Evolutionary conservation across 23 tunicate genomes (phyloP).

Genomic region (Styela clava): DNA sequence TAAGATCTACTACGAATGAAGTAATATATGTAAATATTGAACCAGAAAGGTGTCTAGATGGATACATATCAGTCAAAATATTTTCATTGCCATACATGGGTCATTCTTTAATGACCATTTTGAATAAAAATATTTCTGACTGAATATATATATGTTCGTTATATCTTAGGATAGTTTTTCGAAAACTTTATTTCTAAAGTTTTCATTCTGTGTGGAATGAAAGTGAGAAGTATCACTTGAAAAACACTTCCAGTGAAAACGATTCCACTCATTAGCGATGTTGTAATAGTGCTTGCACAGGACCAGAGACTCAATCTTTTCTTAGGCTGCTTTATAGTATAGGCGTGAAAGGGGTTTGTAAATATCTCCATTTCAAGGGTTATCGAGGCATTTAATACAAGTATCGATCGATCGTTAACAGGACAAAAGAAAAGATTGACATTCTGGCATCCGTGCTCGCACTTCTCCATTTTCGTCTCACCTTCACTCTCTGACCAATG

Average conservation of each 20-base stretch:
- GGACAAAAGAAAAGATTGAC: background rate
- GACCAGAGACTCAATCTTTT: constrained; percentile 12
- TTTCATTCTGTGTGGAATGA: background rate
- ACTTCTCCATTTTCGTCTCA: constrained; percentile 4
- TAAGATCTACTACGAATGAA: too few species aligned
- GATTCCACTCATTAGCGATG: background rate
- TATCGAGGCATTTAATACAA: background rate
- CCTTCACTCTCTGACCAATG: constrained; percentile 11
- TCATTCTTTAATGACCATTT: too few species aligned
- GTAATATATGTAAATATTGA: too few species aligned
- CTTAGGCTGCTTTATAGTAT: background rate
- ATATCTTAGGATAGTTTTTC: too few species aligned
- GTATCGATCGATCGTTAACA: background rate
- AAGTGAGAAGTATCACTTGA: background rate
- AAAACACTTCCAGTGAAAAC: background rate
- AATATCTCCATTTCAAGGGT: background rate
- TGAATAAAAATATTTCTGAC: too few species aligned
- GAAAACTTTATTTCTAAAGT: background rate
- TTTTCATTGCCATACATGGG: too few species aligned
- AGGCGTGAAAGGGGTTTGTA: background rate
- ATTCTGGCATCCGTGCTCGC: constrained; percentile 15
- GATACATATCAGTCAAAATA: too few species aligned
- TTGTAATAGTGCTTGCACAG: background rate
- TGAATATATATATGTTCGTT: too few species aligned
- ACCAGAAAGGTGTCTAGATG: too few species aligned